Conservation (phyloP, 1,140 invertebrate species). For the Periplaneta americana region DNA sequence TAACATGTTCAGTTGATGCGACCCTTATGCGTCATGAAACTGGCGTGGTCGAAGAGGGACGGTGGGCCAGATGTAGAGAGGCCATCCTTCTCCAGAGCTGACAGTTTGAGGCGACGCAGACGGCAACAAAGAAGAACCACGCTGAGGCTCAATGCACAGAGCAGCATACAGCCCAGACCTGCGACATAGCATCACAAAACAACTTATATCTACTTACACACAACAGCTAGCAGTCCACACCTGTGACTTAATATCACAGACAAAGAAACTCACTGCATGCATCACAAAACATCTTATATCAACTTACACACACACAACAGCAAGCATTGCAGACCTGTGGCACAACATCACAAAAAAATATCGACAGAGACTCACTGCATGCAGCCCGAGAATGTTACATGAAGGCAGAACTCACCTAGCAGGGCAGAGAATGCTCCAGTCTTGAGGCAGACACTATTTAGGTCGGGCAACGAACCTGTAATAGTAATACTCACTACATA, state of each 20-base stretch:
- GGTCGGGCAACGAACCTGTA: conserved; percentile 1
- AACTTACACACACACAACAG: background rate
- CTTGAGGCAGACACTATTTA: conserved; percentile 59
- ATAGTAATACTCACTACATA: background rate
- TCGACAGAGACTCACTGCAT: background rate
- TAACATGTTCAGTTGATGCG: conserved; percentile 13
- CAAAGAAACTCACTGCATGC: no score
- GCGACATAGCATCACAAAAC: background rate
- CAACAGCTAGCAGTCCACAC: no score
- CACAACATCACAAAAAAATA: background rate
- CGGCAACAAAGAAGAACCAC: conserved; percentile 7
- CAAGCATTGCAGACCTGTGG: background rate
- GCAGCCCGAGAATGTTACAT: no score
- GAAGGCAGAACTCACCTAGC: conserved; percentile 44
- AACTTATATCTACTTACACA: background rate
- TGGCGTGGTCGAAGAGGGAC: background rate
- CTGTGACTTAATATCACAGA: no score
- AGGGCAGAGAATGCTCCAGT: conserved; percentile 69
- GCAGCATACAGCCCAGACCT: conserved; percentile 8
- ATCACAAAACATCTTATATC: background rate
- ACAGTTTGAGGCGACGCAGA: background rate
- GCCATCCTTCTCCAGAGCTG: background rate
- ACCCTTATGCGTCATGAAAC: conserved; percentile 13
- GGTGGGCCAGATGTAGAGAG: background rate
- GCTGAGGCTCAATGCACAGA: background rate